Conservation (phyloP, 2,113 vertebrate species). For the Passer montanus region DNA sequence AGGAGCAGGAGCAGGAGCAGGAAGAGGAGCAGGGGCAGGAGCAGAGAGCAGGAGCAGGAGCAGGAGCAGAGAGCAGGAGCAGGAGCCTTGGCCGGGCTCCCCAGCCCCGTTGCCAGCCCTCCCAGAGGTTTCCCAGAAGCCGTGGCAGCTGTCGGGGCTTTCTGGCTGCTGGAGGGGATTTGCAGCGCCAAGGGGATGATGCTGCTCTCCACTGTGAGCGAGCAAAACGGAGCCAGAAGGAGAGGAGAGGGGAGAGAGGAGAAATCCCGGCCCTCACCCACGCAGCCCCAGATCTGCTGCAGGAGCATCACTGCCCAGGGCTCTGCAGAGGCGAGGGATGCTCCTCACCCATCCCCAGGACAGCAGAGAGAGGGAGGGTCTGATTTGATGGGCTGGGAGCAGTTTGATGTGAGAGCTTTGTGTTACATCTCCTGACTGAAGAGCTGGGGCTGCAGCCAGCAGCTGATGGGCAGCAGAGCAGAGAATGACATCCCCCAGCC, state of each 20-base stretch:
- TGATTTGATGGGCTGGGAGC: background rate
- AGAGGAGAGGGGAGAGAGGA: background rate
- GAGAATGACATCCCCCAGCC: background rate
- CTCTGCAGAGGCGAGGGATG: rapidly evolving
- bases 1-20: background rate
- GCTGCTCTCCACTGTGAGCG: rapidly evolving
- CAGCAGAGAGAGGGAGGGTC: background rate
- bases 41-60: background rate
- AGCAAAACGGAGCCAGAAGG: background rate
- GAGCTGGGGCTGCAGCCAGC: background rate
- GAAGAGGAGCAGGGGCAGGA: background rate
- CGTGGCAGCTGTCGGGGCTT: background rate
- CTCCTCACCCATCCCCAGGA: background rate
- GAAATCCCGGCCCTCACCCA: rapidly evolving
- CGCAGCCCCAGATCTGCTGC: rapidly evolving
- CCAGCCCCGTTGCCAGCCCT: background rate
- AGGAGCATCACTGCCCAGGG: background rate
- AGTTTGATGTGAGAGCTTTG: background rate
- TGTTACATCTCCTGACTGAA: background rate
- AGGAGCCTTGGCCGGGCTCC: background rate
- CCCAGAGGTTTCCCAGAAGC: background rate
- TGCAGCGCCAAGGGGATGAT: background rate
- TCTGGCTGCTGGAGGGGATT: background rate
- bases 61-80: too few relatives aligned
- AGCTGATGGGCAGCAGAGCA: background rate